Conservation (phyloP, 2,888 invertebrate genomes). For the Heteromyza rotundicornis region DNA sequence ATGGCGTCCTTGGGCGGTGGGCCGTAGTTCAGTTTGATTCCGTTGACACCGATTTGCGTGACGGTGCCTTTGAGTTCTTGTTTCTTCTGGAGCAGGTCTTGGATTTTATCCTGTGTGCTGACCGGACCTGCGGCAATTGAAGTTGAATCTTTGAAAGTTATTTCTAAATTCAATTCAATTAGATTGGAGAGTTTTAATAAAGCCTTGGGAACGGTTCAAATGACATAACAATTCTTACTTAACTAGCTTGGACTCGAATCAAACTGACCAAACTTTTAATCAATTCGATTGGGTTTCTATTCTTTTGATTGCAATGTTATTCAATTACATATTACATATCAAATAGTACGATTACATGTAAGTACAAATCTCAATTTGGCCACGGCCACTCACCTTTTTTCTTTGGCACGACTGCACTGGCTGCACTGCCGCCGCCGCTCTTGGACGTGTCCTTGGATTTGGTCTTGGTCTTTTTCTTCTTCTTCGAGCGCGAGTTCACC, state of each 20-base stretch:
- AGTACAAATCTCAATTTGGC: background rate
- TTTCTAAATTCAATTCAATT: background rate
- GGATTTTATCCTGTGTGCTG: conserved; percentile 81
- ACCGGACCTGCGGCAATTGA: conserved; percentile 52
- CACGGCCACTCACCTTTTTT: conserved; percentile 28
- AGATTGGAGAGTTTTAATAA: too few relatives aligned
- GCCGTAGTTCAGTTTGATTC: conserved; percentile 57
- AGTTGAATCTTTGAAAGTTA: background rate
- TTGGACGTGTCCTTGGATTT: conserved; percentile 35
- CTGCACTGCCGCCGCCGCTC: conserved; percentile 8
- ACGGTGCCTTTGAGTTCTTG: conserved; percentile 59
- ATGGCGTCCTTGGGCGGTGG: conserved; percentile 83
- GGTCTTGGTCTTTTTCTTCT: conserved; percentile 52
- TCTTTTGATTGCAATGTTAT: background rate
- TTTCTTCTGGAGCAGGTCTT: conserved; percentile 68
- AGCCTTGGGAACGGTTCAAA: too few relatives aligned
- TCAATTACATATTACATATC: background rate
- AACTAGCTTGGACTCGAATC: too few relatives aligned
- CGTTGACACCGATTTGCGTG: conserved; percentile 58
- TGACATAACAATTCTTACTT: too few relatives aligned
- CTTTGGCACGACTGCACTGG: conserved; percentile 40
- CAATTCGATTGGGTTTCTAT: too few relatives aligned
- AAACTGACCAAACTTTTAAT: too few relatives aligned
- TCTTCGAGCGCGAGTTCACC: conserved; percentile 73
- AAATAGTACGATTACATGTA: too few relatives aligned